Evolutionary conservation across 2,888 invertebrate genomes (phyloP).

Genomic region (Elmis aenea): DNA sequence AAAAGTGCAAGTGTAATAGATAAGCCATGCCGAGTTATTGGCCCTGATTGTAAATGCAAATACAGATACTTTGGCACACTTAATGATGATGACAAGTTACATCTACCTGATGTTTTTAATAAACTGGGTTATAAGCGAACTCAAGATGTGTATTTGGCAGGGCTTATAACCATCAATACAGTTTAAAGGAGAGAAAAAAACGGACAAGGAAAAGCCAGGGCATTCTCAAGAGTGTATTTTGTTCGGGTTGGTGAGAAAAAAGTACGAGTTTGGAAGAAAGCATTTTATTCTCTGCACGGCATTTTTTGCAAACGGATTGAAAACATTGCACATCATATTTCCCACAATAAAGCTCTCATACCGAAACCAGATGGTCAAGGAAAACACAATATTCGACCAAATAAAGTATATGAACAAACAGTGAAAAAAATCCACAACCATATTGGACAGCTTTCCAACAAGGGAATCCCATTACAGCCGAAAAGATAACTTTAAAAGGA

Average conservation of each 20-base stretch:
- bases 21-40: background rate
- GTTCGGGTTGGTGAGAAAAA: background rate
- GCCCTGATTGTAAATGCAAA: background rate
- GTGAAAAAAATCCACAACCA: conserved; percentile 1
- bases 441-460: conserved; percentile 5
- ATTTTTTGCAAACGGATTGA: background rate
- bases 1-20: background rate
- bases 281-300: background rate
- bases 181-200: background rate
- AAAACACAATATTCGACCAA: conserved; percentile 1
- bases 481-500: conserved; percentile 7
- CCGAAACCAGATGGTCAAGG: conserved; percentile 1
- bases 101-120: background rate
- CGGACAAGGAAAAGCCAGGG: background rate
- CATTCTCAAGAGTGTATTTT: background rate
- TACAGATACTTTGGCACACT: background rate
- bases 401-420: conserved; percentile 1
- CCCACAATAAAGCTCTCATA: background rate
- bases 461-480: conserved; percentile 7
- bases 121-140: background rate
- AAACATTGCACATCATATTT: background rate
- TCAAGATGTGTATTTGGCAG: background rate
- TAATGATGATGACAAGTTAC: background rate
- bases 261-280: background rate
- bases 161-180: background rate